A percentile compares a stretch with the other conserved stretches of the same genome.
Evolutionary conservation across 2,888 invertebrate genomes (phyloP).

Genomic region (Stegophylla sp.): DNA sequence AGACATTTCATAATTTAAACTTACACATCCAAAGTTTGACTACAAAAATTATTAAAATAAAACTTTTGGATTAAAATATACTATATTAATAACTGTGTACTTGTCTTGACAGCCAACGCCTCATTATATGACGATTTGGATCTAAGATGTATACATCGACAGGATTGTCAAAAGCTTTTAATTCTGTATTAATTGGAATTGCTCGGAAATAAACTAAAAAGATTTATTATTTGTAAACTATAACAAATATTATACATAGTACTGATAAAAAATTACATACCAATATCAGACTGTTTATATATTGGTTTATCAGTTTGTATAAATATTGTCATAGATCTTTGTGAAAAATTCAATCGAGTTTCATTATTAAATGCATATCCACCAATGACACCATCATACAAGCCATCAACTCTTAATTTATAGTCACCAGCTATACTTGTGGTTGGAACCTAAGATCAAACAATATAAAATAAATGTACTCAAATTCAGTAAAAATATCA

Average conservation of each 20-base stretch:
- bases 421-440: constrained; percentile 85
- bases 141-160: constrained; percentile 92
- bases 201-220: constrained; percentile 82
- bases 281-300: constrained; percentile 89
- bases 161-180: constrained; percentile 88
- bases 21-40: constrained; percentile 92
- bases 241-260: neutral
- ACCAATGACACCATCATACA: constrained; percentile 78
- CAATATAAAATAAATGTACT: constrained; percentile 23
- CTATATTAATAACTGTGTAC: constrained; percentile 64
- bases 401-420: constrained; percentile 81
- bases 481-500: neutral
- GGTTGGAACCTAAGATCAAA: constrained; percentile 73
- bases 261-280: constrained; percentile 65
- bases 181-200: constrained; percentile 89
- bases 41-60: constrained; percentile 64
- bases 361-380: constrained; percentile 91
- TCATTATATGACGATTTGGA: constrained; percentile 84
- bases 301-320: constrained; percentile 94
- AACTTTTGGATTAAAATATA: neutral
- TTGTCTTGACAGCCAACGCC: constrained; percentile 92
- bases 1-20: constrained; percentile 85
- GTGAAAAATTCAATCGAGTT: constrained; percentile 82
- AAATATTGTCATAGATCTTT: constrained; percentile 92
- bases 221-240: constrained; percentile 8